Conservation (phyloP, 2,113 vertebrate genomes). For the Leucopsar rothschildi region DNA sequence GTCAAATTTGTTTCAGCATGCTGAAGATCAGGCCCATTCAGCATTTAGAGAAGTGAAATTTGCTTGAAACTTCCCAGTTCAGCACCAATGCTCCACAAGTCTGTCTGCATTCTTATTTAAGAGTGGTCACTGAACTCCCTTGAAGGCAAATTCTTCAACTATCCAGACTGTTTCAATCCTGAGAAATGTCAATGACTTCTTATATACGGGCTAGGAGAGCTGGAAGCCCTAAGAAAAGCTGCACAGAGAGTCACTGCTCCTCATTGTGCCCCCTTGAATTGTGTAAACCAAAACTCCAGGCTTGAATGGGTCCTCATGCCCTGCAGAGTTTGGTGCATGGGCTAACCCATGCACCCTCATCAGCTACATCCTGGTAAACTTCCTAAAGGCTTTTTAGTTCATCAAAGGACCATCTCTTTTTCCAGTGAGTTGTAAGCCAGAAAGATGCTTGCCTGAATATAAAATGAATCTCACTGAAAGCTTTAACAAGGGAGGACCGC, state of each 20-base stretch:
- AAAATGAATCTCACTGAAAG: background rate
- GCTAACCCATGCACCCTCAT: background rate
- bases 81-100: background rate
- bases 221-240: background rate
- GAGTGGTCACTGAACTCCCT: background rate
- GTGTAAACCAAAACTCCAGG: background rate
- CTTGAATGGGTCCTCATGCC: background rate
- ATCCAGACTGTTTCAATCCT: background rate
- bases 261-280: background rate
- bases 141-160: background rate
- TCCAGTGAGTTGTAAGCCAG: background rate
- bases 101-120: background rate
- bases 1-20: background rate
- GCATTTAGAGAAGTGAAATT: background rate
- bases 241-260: background rate
- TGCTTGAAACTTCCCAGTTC: background rate
- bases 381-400: background rate
- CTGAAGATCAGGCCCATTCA: background rate
- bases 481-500: background rate
- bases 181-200: fast-evolving
- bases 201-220: background rate
- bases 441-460: background rate
- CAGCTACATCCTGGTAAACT: background rate
- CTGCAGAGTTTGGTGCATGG: background rate
- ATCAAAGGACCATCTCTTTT: background rate